Conservation (phyloP, 2,797 vertebrate genomes). For the Sebastes kiyomatsui region DNA sequence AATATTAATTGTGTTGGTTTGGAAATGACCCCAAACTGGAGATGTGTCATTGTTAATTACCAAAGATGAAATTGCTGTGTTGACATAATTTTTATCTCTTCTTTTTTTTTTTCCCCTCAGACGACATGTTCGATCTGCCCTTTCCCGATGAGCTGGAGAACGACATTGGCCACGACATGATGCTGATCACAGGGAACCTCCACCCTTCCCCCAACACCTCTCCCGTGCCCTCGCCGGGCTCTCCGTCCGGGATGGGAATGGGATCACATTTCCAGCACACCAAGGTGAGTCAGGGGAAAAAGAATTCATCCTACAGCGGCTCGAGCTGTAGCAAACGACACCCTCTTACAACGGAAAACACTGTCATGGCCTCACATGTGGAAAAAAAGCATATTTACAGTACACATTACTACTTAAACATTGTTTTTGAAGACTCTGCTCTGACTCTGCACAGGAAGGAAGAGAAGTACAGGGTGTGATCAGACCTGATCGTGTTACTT, state of each 20-base stretch:
- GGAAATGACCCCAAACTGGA: background rate
- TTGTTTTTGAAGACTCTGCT: background rate
- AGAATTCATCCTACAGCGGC: background rate
- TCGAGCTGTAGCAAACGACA: background rate
- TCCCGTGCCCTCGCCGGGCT: conserved; percentile 93
- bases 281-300: conserved; percentile 88
- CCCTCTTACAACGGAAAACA: background rate
- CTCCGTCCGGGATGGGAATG: conserved; percentile 92
- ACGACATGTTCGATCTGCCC: conserved; percentile 89
- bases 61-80: background rate
- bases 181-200: conserved; percentile 96
- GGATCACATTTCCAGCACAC: conserved; percentile 94
- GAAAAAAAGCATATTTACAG: background rate
- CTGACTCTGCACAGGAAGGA: background rate
- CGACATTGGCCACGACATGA: conserved; percentile 92
- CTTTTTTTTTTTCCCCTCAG: conserved; percentile 28
- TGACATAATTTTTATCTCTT: background rate
- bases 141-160: conserved; percentile 92
- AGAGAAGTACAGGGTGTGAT: background rate
- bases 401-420: background rate
- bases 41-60: background rate
- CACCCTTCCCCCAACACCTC: conserved; percentile 95
- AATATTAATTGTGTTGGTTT: background rate
- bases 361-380: background rate
- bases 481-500: background rate